Evolutionary conservation across 2,888 invertebrate species (phyloP).

Genomic region (Mystacides longicornis): DNA sequence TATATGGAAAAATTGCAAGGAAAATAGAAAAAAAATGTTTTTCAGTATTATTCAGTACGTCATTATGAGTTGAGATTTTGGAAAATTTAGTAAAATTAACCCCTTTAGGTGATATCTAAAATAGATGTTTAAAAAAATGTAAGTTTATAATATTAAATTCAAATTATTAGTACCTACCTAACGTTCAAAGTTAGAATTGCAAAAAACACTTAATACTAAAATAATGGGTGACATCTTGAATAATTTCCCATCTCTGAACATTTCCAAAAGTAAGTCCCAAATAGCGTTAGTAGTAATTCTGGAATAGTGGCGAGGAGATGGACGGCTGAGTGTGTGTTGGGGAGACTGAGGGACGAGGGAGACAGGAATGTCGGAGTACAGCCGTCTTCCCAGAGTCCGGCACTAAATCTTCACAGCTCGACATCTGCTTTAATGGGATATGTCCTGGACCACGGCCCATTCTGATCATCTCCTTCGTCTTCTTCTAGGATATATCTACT

Average conservation of each 20-base stretch:
- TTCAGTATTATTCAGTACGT: no score
- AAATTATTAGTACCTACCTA: no score
- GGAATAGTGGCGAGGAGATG: not conserved
- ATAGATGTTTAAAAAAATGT: no score
- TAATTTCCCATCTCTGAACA: slow-evolving; percentile 7
- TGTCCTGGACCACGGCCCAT: slow-evolving; percentile 31
- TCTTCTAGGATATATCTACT: not conserved
- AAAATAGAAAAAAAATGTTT: no score
- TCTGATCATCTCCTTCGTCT: not conserved
- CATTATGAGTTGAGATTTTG: no score
- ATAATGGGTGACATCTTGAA: not conserved
- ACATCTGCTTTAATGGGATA: slow-evolving; percentile 32
- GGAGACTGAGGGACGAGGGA: slow-evolving; percentile 20
- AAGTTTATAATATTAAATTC: no score
- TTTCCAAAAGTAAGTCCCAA: slow-evolving; percentile 23
- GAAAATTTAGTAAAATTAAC: no score
- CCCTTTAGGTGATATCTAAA: no score
- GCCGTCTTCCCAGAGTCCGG: slow-evolving; percentile 21
- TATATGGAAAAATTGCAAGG: no score
- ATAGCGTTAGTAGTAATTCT: slow-evolving; percentile 14
- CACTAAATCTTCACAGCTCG: slow-evolving; percentile 27
- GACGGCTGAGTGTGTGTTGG: not conserved
- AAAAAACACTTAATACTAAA: no score
- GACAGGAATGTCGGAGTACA: slow-evolving; percentile 26
- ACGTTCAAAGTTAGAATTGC: no score